Percentiles rank a stretch among this genome's conserved stretches.
phyloP scores from a whole-genome alignment of 2,797 vertebrate species.

The Acanthornis magna region DNA sequence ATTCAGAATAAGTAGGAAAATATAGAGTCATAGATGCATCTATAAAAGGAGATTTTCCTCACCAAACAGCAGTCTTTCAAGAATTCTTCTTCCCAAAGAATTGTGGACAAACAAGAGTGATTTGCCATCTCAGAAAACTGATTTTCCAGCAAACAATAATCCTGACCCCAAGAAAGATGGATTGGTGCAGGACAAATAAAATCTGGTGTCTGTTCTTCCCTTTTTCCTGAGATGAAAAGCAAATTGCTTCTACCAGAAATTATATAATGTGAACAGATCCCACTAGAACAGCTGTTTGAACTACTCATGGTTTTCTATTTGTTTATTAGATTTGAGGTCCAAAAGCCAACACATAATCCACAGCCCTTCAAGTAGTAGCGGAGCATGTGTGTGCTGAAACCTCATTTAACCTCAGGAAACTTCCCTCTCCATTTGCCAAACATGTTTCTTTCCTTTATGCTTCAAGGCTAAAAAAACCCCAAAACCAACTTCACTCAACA shows the following conservation, averaged over 20 bases:
- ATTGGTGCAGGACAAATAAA: neutral
- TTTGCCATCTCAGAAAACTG: neutral
- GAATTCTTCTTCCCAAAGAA: fast-evolving
- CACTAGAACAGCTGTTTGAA: neutral
- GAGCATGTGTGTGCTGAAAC: neutral
- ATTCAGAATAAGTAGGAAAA: neutral
- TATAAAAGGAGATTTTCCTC: neutral
- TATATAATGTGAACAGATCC: neutral
- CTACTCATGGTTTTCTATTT: neutral
- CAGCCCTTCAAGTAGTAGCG: neutral
- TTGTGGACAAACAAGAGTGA: neutral
- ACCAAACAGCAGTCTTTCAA: neutral
- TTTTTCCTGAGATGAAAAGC: neutral
- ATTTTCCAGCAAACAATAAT: neutral
- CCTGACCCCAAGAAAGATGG: neutral
- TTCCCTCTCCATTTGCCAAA: neutral
- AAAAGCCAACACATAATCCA: neutral
- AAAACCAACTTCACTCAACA: neutral
- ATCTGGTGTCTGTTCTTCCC: neutral
- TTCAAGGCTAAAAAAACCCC: neutral
- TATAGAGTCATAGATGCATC: neutral
- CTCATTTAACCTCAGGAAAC: neutral
- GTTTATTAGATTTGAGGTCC: neutral
- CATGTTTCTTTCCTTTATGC: neutral
- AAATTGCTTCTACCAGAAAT: neutral